These are phyloP conservation scores for Pocillopora grandis DNA, from an alignment of 92 coral and sea anemone genomes.

Conservation along the genomic window DNA sequence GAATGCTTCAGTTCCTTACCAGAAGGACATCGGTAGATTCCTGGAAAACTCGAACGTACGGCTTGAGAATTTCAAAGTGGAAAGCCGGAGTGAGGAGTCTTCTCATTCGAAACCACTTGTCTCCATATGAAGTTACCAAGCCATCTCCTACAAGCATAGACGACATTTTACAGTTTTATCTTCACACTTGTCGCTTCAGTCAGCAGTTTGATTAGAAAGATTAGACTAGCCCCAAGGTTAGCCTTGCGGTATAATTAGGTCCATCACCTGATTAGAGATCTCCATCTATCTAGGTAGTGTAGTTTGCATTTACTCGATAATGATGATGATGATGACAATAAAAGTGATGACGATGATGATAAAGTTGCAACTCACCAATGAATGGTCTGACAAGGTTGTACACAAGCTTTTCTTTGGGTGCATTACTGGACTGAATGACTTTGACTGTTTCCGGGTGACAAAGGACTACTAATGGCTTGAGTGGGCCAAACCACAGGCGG, in stretches of 20 bases:
- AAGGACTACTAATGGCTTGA: conserved; percentile 58
- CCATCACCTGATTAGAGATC: too few relatives aligned
- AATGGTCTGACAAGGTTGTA: conserved; percentile 68
- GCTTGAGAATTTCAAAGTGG: conserved; percentile 69
- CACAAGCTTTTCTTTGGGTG: conserved; percentile 67
- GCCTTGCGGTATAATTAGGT: too few relatives aligned
- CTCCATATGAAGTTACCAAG: conserved; percentile 62
- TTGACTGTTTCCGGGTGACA: conserved; percentile 75
- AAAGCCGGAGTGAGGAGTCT: conserved; percentile 81
- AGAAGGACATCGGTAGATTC: conserved; percentile 63
- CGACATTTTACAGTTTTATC: too few relatives aligned
- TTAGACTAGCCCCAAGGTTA: too few relatives aligned
- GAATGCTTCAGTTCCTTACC: conserved; percentile 40
- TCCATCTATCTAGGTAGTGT: too few relatives aligned
- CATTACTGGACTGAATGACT: conserved; percentile 61
- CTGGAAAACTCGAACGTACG: conserved; percentile 69
- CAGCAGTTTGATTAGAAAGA: too few relatives aligned
- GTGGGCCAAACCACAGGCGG: conserved; percentile 74
- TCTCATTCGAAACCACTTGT: conserved; percentile 62
- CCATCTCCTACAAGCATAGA: conserved; percentile 52
- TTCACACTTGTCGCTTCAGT: too few relatives aligned
- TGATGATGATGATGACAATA: too few relatives aligned
- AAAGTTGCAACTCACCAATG: conserved; percentile 40
- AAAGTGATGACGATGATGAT: not conserved
- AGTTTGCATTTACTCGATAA: too few relatives aligned